Percentiles rank a stretch among this genome's conserved stretches.
Conservation (phyloP, 1,140 invertebrate genomes). For the Tenebrio molitor region DNA sequence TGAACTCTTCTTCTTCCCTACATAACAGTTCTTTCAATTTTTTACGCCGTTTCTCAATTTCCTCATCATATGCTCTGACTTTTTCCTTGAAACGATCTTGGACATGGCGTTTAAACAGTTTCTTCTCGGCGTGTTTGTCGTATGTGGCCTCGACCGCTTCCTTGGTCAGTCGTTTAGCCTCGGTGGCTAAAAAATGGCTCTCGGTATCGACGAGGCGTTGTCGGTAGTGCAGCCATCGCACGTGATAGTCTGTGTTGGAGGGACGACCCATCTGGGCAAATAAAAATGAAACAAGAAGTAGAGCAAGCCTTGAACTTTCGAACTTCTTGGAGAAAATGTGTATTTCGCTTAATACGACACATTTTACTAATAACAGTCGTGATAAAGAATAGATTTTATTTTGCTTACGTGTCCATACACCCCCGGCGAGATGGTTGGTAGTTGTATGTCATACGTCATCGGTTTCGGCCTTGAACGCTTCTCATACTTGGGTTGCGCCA, state of each 20-base stretch:
- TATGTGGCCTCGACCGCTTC: constrained; percentile 50
- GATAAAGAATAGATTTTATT: constrained; percentile 14
- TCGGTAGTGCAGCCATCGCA: constrained; percentile 52
- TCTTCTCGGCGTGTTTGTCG: constrained; percentile 53
- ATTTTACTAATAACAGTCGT: background rate
- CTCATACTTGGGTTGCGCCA: constrained; percentile 14
- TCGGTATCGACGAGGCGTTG: constrained; percentile 45
- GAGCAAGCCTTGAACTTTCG: too few species aligned
- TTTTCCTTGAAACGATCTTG: constrained; percentile 54
- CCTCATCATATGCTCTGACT: constrained; percentile 58
- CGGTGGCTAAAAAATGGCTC: constrained; percentile 23
- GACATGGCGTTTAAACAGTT: constrained; percentile 50
- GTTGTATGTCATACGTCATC: constrained; percentile 42
- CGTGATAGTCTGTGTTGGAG: constrained; percentile 57
- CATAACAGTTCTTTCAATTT: constrained; percentile 59
- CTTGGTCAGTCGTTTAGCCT: constrained; percentile 38
- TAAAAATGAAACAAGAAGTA: constrained; percentile 22
- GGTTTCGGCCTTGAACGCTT: constrained; percentile 40
- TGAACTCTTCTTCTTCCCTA: constrained; percentile 59
- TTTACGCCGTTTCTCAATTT: constrained; percentile 58
- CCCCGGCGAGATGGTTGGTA: constrained; percentile 41
- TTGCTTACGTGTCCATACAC: constrained; percentile 51
- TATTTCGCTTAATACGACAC: too few species aligned
- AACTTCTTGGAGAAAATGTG: too few species aligned
- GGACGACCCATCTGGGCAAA: constrained; percentile 50